These are phyloP conservation scores for Sturnira hondurensis DNA, from an alignment of 2,113 vertebrate genomes.

Conservation along the genomic window DNA sequence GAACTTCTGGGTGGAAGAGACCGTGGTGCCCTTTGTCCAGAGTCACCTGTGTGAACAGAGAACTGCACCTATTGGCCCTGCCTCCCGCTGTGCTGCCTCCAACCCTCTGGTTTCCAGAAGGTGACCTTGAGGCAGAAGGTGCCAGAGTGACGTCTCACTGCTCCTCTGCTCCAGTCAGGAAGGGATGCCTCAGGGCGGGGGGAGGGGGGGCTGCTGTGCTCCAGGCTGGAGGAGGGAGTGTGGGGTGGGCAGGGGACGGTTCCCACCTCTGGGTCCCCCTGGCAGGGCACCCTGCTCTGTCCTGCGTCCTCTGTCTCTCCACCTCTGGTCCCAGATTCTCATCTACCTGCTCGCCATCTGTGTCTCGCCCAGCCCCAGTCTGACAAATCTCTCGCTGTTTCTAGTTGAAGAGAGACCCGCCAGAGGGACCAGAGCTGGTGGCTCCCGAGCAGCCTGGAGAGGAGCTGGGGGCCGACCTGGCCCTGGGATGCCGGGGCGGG, in stretches of 20 bases:
- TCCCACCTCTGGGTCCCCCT: neutral
- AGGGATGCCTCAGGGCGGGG: neutral
- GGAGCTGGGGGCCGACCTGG: neutral
- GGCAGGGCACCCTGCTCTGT: neutral
- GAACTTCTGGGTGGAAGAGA: neutral
- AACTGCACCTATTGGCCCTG: neutral
- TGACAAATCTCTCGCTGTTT: too few relatives aligned
- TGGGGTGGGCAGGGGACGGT: neutral
- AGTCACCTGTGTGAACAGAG: neutral
- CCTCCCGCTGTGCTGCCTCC: neutral
- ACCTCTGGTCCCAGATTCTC: neutral
- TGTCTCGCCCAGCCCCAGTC: neutral
- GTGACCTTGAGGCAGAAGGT: neutral
- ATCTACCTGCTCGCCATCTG: neutral
- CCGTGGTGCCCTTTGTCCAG: neutral
- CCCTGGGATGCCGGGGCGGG: neutral
- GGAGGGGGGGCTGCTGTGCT: neutral
- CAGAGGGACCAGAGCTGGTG: neutral
- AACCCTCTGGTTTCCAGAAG: neutral
- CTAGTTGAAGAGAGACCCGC: neutral
- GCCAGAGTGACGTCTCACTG: neutral
- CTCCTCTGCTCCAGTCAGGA: neutral
- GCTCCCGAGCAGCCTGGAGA: neutral
- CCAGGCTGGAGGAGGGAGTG: neutral
- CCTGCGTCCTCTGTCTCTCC: neutral